Percentiles rank a stretch among this genome's conserved stretches.
phyloP scores from a whole-genome alignment of 2,797 vertebrate genomes.

The Geotrypetes seraphini region DNA sequence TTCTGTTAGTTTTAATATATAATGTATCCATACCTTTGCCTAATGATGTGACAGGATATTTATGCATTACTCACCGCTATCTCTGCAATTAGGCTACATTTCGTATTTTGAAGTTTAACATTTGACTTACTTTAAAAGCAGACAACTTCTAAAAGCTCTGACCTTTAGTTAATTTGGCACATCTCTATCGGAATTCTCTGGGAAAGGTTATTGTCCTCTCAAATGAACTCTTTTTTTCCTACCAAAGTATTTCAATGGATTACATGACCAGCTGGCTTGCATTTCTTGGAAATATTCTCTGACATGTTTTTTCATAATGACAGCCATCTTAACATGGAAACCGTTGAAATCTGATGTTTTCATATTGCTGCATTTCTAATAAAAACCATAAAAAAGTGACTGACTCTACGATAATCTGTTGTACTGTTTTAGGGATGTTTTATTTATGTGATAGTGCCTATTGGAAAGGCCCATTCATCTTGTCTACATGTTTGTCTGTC shows the following conservation, averaged over 20 bases:
- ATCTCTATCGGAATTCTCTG: constrained; percentile 20
- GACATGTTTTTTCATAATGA: constrained; percentile 3
- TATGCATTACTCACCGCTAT: too few relatives aligned
- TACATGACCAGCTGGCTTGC: constrained; percentile 5
- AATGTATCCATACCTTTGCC: not conserved
- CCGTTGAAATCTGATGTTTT: too few relatives aligned
- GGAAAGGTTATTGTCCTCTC: constrained; percentile 21
- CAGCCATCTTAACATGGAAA: not conserved
- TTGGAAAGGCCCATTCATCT: too few relatives aligned
- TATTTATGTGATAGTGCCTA: too few relatives aligned
- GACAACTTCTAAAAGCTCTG: constrained; percentile 25
- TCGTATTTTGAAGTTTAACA: constrained; percentile 1
- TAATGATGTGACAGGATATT: not conserved
- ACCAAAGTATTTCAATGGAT: constrained; percentile 19
- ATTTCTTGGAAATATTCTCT: constrained; percentile 10
- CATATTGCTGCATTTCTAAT: too few relatives aligned
- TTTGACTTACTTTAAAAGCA: not conserved
- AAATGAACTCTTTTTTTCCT: constrained; percentile 18
- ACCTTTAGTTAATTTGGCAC: constrained; percentile 26
- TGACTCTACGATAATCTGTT: not conserved
- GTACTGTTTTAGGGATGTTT: not conserved
- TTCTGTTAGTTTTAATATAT: not conserved
- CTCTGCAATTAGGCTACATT: too few relatives aligned
- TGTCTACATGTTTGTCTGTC: too few relatives aligned
- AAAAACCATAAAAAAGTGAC: constrained; percentile 2